Percentiles rank a stretch among this genome's conserved stretches.
These are phyloP conservation scores for Styela plicata DNA, from an alignment of 23 tunicate species.

Conservation along the genomic window DNA sequence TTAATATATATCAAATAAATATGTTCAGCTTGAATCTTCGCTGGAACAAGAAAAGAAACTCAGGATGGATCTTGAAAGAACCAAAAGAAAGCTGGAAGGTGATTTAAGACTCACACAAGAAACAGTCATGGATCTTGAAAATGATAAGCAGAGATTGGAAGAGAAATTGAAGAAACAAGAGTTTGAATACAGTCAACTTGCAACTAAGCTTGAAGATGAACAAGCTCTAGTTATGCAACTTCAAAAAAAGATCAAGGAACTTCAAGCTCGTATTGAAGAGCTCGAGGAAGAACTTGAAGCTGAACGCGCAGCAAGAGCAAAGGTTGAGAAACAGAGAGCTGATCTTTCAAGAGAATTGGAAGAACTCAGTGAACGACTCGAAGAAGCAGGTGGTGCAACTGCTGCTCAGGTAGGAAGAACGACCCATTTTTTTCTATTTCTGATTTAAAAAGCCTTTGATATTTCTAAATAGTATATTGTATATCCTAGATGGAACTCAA, in stretches of 20 bases:
- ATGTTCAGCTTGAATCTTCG: constrained; percentile 75
- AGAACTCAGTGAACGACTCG: constrained; percentile 52
- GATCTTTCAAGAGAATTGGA: constrained; percentile 47
- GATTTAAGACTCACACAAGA: constrained; percentile 84
- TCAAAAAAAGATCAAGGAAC: constrained; percentile 96
- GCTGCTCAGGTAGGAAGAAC: constrained; percentile 36
- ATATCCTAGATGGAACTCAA: constrained; percentile 28
- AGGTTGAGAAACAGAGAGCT: constrained; percentile 35
- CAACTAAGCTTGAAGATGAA: constrained; percentile 95
- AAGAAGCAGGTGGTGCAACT: constrained; percentile 54
- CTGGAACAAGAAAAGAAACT: constrained; percentile 95
- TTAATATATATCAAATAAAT: too few relatives aligned
- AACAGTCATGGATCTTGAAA: constrained; percentile 90
- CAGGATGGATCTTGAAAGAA: constrained; percentile 85
- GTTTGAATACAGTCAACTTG: constrained; percentile 91
- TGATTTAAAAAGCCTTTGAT: too few relatives aligned
- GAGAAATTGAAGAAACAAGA: constrained; percentile 92
- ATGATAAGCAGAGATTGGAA: constrained; percentile 85
- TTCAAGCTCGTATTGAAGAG: constrained; percentile 69
- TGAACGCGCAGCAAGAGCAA: constrained; percentile 40
- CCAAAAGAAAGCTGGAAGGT: constrained; percentile 91
- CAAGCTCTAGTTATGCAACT: constrained; percentile 88
- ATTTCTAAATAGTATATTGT: too few relatives aligned
- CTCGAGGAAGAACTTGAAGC: constrained; percentile 60
- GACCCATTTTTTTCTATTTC: too few relatives aligned